Base-by-base conservation (phyloP, 2,113 vertebrate genomes). In the Merops nubicus region DNA sequence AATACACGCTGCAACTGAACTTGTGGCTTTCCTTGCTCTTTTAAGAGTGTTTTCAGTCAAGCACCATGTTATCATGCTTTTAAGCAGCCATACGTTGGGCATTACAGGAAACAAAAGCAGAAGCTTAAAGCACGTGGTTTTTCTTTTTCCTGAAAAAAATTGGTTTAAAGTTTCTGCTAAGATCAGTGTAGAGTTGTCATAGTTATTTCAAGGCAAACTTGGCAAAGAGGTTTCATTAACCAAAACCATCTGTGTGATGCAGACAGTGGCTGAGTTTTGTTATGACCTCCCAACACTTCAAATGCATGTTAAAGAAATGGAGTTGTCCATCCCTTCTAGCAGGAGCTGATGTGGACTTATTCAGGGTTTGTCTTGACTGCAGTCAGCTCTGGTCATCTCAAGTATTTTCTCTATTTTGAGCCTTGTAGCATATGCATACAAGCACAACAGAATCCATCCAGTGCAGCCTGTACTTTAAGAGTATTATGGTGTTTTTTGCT, bases 21-120 rank as follows among this genome's bases (percentile, higher is more conserved):
- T 85, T 14, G 1, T 26, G 67, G 54, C 18, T 93, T 96, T 79
- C 15, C 36, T n/a, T 95, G 53, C 28, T 75, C 60, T 69, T 94
- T 54, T 82, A 36, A 48, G 53, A 62, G 25, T 2, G 0, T 82
- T 86, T 83, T 73, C 38, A 53, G 68, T 70, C 28, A 72, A 86
- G 47, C 20, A 43, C 6, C 59, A n/a, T 91, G 80, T 76, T 59
- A 50, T 12, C 15, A 68, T 77, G 38, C 57, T 91, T 85, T 75
- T 59, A 84, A 85, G 29, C n/a, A 91, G 31, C 40, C 83, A 53
- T 48, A 59, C 43, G 62, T 77, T 33, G 12, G 42, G 75, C 26
- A 51, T 79, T 36, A 60, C 62, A 75, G 79, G 83, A 93, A 96
- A 72, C 28, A 93, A 91, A 67, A 74, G 45, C 60, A 88, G 84